Percentiles rank a stretch among this genome's conserved stretches.
Conservation (phyloP, 1,140 invertebrate genomes). For the Globodera rostochiensis region DNA sequence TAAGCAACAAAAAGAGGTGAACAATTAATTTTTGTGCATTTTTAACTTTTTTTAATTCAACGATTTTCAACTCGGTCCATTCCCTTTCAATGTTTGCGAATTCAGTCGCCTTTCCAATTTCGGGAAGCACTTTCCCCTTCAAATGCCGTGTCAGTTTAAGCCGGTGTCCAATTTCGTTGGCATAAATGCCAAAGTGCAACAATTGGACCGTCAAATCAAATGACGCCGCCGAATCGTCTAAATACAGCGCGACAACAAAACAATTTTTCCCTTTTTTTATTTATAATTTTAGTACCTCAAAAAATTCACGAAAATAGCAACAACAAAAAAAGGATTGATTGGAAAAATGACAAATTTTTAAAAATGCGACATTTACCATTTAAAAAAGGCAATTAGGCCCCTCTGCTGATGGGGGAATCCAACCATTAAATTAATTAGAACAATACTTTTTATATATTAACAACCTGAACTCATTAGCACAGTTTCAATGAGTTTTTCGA, state of each 20-base stretch:
- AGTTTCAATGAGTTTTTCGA: background rate
- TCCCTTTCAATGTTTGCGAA: background rate
- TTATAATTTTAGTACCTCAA: too few species aligned
- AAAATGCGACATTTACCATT: too few species aligned
- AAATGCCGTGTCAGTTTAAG: background rate
- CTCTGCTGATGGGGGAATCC: too few species aligned
- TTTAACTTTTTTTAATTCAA: background rate
- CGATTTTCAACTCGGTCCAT: background rate
- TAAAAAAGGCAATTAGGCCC: too few species aligned
- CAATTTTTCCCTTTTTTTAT: background rate
- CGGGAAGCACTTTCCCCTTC: background rate
- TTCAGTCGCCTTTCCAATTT: background rate
- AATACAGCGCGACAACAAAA: background rate
- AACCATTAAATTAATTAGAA: background rate
- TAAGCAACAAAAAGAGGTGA: background rate
- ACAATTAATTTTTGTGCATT: background rate
- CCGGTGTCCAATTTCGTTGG: background rate
- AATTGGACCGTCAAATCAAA: background rate
- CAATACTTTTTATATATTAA: background rate
- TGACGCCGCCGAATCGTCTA: background rate
- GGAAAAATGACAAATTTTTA: too few species aligned
- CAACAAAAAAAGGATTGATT: too few species aligned
- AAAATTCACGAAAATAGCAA: too few species aligned
- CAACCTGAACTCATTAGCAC: background rate
- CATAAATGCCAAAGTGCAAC: background rate